Evolutionary conservation across 2,888 invertebrate species (phyloP).

Genomic region (Drosophila hamatofila): DNA sequence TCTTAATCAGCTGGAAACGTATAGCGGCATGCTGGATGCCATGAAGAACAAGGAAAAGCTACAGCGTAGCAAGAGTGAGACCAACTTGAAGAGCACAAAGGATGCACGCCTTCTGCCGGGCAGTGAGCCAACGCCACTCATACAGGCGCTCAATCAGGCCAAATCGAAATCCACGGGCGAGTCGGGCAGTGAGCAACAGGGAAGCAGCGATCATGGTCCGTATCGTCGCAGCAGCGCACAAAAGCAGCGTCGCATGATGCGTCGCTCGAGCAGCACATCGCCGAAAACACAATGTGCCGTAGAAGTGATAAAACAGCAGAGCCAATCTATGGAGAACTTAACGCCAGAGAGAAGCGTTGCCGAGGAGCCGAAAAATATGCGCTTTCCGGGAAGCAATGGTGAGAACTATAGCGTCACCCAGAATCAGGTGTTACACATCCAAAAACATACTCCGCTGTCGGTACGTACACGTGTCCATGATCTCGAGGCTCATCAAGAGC

Average conservation of each 20-base stretch:
- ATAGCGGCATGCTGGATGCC: constrained; percentile 97
- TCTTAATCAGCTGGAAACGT: constrained; percentile 96
- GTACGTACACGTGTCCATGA: constrained; percentile 91
- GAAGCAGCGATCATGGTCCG: constrained; percentile 34
- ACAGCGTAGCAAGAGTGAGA: constrained; percentile 97
- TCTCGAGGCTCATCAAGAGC: constrained; percentile 87
- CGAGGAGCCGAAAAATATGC: constrained; percentile 90
- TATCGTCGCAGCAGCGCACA: constrained; percentile 71
- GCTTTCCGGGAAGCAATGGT: constrained; percentile 94
- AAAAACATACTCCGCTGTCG: constrained; percentile 87
- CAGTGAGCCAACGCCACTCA: constrained; percentile 88
- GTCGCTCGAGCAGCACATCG: constrained; percentile 84
- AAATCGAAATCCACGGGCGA: constrained; percentile 80
- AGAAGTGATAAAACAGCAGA: constrained; percentile 84
- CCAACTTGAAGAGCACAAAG: constrained; percentile 91
- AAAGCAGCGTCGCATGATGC: constrained; percentile 79
- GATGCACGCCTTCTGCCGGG: constrained; percentile 87
- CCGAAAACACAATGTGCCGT: constrained; percentile 82
- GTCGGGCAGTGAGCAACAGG: constrained; percentile 51
- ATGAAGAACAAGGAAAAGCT: constrained; percentile 97
- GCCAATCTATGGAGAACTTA: constrained; percentile 85
- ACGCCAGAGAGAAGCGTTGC: constrained; percentile 83
- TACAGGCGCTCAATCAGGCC: constrained; percentile 86
- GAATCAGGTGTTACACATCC: constrained; percentile 94
- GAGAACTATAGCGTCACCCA: constrained; percentile 95